These are phyloP conservation scores for Marronus borbonicus DNA, from an alignment of 2,888 invertebrate genomes.

Conservation along the genomic window DNA sequence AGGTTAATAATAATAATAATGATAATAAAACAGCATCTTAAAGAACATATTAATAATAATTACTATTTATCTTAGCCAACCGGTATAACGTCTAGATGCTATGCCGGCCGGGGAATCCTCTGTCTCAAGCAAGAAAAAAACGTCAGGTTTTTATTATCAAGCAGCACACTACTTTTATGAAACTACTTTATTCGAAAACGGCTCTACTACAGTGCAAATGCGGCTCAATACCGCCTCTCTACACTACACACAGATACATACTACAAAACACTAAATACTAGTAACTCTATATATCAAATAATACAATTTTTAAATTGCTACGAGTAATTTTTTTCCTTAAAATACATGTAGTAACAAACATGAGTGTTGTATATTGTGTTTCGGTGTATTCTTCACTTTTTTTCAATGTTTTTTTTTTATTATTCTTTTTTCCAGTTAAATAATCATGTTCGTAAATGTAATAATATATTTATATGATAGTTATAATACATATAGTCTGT, in stretches of 20 bases:
- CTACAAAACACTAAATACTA: conserved; percentile 68
- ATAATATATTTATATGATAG: conserved; percentile 38
- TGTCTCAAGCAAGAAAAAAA: conserved; percentile 61
- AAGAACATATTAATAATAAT: conserved; percentile 32
- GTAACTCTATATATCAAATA: conserved; percentile 66
- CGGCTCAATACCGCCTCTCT: conserved; percentile 62
- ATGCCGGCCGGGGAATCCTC: conserved; percentile 50
- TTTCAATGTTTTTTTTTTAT: background rate
- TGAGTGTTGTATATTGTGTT: conserved; percentile 35
- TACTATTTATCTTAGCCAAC: conserved; percentile 12
- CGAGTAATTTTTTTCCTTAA: conserved; percentile 42
- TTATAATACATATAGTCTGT: conserved; percentile 53
- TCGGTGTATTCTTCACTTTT: conserved; percentile 19
- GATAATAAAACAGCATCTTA: conserved; percentile 57
- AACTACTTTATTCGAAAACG: conserved; percentile 74
- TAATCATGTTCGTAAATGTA: conserved; percentile 22
- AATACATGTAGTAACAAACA: conserved; percentile 42
- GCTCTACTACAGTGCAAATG: conserved; percentile 73
- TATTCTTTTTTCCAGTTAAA: conserved; percentile 14
- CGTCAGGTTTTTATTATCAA: conserved; percentile 66
- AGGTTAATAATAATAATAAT: conserved; percentile 57
- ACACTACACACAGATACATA: conserved; percentile 71
- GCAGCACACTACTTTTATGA: conserved; percentile 72
- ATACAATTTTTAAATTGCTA: conserved; percentile 62
- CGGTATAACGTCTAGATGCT: conserved; percentile 31